Base-by-base conservation (phyloP, 2,113 vertebrate genomes). In the Ceratotherium simum region DNA sequence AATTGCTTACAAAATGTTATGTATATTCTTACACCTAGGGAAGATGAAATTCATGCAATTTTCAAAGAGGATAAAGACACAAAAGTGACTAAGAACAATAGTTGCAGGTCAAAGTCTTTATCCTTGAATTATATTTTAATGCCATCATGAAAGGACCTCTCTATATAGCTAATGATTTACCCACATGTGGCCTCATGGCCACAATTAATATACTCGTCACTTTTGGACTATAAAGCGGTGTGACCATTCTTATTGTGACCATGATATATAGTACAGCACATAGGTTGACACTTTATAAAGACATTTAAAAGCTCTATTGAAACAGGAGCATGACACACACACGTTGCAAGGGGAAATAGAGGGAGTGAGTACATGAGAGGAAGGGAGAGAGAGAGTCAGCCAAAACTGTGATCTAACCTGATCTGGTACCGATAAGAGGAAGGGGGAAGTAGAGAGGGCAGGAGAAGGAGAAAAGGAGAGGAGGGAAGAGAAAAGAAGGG, bases 121-220 rank as follows among this genome's bases (percentile, higher is more conserved):
- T 81, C 33, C 42, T 36, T 82, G 25, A 91, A 84, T 91, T 86
- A 29, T 33, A n/a, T 84, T 94, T 94, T 95, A 91, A 79, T 29
- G 2, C 2, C 48, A 72, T 75, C 29, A 14, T 54, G 51, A 54
- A 54, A 54, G 13, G 60, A 60, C 21, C 6, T 73, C 25, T 94
- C 23, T 31, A 4, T 78, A 58, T 54, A 78, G 25, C 23, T 62
- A 46, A 81, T 60, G 10, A 82, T 60, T 89, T 84, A 33, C 51
- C 42, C 27, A 58, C 1, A 4, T 60, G 23, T 2, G 8, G 6
- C 16, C 62, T 95, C 17, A 25, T 18, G 58, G 67, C 16, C 60
- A 76, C 20, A 70, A 11, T 72, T 36, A 76, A 56, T 39, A 4
- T 51, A 39, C 36, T 75, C 8, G 39, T 18, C 13, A 67, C 1